Evolutionary conservation across 2,797 vertebrate species (phyloP).

Genomic region (Dendrocincla tyrannina): DNA sequence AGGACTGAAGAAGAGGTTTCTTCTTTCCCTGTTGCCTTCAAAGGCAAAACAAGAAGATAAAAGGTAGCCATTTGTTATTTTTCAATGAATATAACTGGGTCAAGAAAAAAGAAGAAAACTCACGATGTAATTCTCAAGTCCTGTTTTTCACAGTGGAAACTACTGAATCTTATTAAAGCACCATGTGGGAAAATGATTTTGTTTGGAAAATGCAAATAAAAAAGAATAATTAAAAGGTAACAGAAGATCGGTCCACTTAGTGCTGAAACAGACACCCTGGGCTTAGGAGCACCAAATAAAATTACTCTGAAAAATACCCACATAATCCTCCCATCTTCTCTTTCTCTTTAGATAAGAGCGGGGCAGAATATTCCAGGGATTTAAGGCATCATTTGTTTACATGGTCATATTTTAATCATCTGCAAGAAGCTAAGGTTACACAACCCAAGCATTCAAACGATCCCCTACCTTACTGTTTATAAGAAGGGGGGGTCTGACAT

Average conservation of each 20-base stretch:
- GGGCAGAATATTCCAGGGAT: conserved; percentile 41
- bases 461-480: conserved; percentile 68
- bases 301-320: conserved; percentile 45
- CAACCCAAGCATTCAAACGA: conserved; percentile 46
- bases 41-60: background rate
- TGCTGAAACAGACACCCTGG: background rate
- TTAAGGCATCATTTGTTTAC: conserved; percentile 64
- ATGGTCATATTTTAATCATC: conserved; percentile 80
- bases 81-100: background rate
- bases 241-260: background rate
- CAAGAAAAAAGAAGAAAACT: background rate
- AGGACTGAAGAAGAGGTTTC: background rate
- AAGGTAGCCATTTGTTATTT: background rate
- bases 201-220: background rate
- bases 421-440: conserved; percentile 85
- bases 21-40: background rate
- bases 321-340: conserved; percentile 33
- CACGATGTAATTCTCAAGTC: background rate
- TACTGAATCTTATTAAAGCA: background rate
- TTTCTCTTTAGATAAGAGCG: conserved; percentile 57
- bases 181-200: background rate
- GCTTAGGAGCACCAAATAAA: conserved; percentile 41
- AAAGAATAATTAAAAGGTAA: conserved; percentile 30
- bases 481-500: conserved; percentile 41
- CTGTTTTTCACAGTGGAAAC: background rate